Evolutionary conservation across 2,888 invertebrate genomes (phyloP).

Genomic region (Scotopteryx bipunctaria): DNA sequence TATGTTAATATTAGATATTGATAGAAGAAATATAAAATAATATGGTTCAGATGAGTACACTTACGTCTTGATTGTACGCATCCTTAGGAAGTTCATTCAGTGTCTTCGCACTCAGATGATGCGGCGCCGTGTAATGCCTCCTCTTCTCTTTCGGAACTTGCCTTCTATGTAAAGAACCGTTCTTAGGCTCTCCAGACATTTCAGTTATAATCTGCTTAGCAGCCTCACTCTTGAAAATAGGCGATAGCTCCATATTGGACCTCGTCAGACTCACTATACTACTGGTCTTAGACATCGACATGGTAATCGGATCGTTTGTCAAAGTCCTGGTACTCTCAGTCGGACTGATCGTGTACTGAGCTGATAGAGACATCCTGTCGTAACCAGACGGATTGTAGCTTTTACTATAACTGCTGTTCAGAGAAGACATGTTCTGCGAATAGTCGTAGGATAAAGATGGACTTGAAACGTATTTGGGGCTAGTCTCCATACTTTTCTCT

Average conservation of each 20-base stretch:
- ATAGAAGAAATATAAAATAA: too few relatives aligned
- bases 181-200: conserved; percentile 84
- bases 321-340: conserved; percentile 74
- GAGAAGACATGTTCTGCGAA: conserved; percentile 69
- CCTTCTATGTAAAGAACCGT: conserved; percentile 84
- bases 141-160: conserved; percentile 92
- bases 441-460: conserved; percentile 77
- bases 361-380: conserved; percentile 70
- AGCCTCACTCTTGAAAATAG: conserved; percentile 93
- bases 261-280: conserved; percentile 74
- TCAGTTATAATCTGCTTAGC: conserved; percentile 94
- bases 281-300: conserved; percentile 73
- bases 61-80: conserved; percentile 73
- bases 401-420: conserved; percentile 72
- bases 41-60: too few relatives aligned
- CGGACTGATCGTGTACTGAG: conserved; percentile 75
- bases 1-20: too few relatives aligned
- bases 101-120: conserved; percentile 86
- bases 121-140: conserved; percentile 93
- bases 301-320: conserved; percentile 68
- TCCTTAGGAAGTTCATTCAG: conserved; percentile 82
- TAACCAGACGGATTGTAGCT: conserved; percentile 66
- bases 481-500: conserved; percentile 70
- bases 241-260: conserved; percentile 85
- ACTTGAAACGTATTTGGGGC: conserved; percentile 76